These are phyloP conservation scores for Chydorus sphaericus DNA, from an alignment of 2,888 invertebrate genomes.

Conservation along the genomic window DNA sequence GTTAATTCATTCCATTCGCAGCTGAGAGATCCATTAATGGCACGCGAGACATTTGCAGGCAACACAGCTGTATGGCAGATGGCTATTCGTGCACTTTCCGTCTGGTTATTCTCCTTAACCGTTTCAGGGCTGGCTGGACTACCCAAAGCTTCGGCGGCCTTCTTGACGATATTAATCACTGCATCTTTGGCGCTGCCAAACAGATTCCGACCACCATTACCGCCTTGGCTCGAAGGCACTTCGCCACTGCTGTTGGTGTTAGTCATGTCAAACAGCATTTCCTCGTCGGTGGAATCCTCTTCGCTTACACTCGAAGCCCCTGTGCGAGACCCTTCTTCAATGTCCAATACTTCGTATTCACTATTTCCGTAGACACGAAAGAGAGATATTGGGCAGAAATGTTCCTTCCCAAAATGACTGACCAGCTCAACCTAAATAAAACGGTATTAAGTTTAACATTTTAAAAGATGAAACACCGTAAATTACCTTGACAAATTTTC, in stretches of 20 bases:
- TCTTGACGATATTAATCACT: constrained; percentile 80
- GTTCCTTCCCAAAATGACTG: constrained; percentile 90
- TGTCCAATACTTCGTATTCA: constrained; percentile 44
- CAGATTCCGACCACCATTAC: constrained; percentile 16
- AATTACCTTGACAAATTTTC: constrained; percentile 66
- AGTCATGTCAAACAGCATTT: constrained; percentile 17
- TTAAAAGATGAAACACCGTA: not conserved
- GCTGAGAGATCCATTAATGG: constrained; percentile 5
- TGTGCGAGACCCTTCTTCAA: constrained; percentile 32
- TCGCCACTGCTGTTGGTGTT: constrained; percentile 21
- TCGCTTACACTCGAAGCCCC: constrained; percentile 18
- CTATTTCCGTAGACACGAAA: constrained; percentile 87
- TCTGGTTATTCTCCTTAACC: not conserved
- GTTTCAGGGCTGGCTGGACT: not conserved
- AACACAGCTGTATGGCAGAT: not conserved
- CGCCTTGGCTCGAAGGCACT: constrained; percentile 41
- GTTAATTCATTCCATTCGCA: constrained; percentile 4
- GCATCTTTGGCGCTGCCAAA: constrained; percentile 77
- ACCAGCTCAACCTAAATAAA: constrained; percentile 49
- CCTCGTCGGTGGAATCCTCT: constrained; percentile 28
- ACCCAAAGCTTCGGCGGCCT: constrained; percentile 71
- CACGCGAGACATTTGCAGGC: not conserved
- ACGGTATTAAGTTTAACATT: constrained; percentile 15
- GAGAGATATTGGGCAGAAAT: constrained; percentile 93
- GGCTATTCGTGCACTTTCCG: not conserved